Percentiles rank a stretch among this genome's conserved stretches.
phyloP scores from a whole-genome alignment of 1,140 invertebrate species.

The Anadara kagoshimensis region DNA sequence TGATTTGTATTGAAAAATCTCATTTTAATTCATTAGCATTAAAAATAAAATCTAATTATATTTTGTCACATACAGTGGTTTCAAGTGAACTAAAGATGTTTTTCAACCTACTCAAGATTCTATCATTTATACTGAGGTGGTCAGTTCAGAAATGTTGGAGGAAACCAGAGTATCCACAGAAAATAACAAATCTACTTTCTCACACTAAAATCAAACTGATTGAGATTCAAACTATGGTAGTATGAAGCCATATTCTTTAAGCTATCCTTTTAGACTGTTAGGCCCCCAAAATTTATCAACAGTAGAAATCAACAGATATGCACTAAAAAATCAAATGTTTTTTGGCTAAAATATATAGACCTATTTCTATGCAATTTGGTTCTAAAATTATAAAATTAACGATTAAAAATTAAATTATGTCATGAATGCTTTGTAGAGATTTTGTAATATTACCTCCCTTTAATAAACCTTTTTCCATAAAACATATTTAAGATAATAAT shows the following conservation, averaged over 20 bases:
- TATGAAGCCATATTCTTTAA: too few species aligned
- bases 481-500: too few species aligned
- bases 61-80: not conserved
- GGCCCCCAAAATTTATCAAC: not conserved
- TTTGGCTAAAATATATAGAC: not conserved
- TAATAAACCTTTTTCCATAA: conserved; percentile 1
- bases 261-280: not conserved
- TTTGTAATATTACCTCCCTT: not conserved
- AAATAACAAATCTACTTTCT: too few species aligned
- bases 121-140: too few species aligned
- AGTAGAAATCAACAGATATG: not conserved
- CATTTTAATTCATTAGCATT: not conserved
- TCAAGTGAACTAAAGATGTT: not conserved
- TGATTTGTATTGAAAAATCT: not conserved
- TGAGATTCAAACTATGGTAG: too few species aligned
- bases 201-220: too few species aligned
- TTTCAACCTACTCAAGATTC: not conserved
- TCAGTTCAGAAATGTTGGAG: not conserved
- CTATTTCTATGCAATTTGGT: too few species aligned
- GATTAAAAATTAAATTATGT: not conserved
- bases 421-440: not conserved
- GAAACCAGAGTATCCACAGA: too few species aligned
- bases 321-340: not conserved
- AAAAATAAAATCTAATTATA: not conserved
- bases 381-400: too few species aligned